These are phyloP conservation scores for Semotilus atromaculatus DNA, from an alignment of 2,797 vertebrate genomes.

Conservation along the genomic window DNA sequence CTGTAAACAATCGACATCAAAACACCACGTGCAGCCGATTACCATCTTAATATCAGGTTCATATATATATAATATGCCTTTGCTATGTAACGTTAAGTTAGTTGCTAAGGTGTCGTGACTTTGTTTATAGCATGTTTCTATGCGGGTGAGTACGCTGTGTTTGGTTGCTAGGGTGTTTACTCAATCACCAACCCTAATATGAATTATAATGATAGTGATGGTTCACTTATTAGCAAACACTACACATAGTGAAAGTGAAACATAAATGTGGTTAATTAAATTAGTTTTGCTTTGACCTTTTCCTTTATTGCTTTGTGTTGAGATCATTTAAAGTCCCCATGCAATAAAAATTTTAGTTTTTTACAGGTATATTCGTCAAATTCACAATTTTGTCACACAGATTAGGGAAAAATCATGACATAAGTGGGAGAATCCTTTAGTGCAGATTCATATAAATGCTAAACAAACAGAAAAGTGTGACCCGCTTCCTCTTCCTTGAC, in stretches of 20 bases:
- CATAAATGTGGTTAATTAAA: background rate
- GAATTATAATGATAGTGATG: background rate
- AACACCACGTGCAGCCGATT: background rate
- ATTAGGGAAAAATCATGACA: background rate
- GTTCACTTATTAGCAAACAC: background rate
- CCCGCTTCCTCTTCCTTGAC: conserved; percentile 31
- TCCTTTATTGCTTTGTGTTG: background rate
- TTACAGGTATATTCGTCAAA: no score
- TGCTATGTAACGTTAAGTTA: no score
- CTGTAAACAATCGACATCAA: background rate
- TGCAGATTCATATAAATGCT: background rate
- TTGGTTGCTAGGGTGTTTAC: conserved; percentile 7
- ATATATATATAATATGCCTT: background rate
- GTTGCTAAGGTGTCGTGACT: background rate
- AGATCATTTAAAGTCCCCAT: no score
- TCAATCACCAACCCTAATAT: background rate
- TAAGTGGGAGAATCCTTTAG: background rate
- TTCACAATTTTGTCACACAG: background rate
- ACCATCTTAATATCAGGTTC: background rate
- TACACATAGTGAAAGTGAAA: background rate
- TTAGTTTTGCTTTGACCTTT: background rate
- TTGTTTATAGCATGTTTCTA: no score
- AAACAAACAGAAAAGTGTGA: conserved; percentile 9
- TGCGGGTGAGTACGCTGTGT: background rate
- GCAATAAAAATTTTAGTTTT: no score